Percentiles rank a stretch among this genome's conserved stretches.
Evolutionary conservation across 2,113 vertebrate species (phyloP).

Genomic region (Dolichallabes microphthalmus): DNA sequence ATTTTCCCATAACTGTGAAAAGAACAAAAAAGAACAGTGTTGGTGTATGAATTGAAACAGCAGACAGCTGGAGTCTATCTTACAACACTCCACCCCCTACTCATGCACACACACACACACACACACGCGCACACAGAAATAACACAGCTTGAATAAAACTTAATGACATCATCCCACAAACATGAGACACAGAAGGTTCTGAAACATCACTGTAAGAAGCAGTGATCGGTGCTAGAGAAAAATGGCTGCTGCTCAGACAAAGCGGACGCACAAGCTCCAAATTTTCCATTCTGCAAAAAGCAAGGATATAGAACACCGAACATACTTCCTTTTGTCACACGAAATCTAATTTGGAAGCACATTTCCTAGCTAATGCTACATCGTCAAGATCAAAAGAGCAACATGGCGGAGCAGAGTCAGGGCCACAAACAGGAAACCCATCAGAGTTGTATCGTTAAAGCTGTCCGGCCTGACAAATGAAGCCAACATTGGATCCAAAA

Average conservation of each 20-base stretch:
- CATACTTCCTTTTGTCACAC: conserved; percentile 16
- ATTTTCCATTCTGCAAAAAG: not conserved
- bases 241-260: not conserved
- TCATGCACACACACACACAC: not conserved
- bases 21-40: conserved; percentile 56
- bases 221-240: not conserved
- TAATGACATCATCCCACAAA: conserved; percentile 69
- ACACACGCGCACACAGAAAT: not conserved
- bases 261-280: not conserved
- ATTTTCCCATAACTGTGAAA: conserved; percentile 95
- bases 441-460: conserved; percentile 32
- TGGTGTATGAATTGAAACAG: conserved; percentile 57
- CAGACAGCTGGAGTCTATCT: conserved; percentile 61
- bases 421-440: conserved; percentile 24
- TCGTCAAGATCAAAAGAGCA: not conserved
- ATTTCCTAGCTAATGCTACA: conserved; percentile 28
- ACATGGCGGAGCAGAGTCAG: not conserved
- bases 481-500: conserved; percentile 36
- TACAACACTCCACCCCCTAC: conserved; percentile 51
- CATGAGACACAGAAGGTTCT: conserved; percentile 69
- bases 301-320: not conserved
- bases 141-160: conserved; percentile 63
- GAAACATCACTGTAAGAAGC: conserved; percentile 6
- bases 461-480: conserved; percentile 45
- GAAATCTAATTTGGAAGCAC: conserved; percentile 22